Conservation (phyloP, 2,888 invertebrate species). For the Sclerodermus sp. region DNA sequence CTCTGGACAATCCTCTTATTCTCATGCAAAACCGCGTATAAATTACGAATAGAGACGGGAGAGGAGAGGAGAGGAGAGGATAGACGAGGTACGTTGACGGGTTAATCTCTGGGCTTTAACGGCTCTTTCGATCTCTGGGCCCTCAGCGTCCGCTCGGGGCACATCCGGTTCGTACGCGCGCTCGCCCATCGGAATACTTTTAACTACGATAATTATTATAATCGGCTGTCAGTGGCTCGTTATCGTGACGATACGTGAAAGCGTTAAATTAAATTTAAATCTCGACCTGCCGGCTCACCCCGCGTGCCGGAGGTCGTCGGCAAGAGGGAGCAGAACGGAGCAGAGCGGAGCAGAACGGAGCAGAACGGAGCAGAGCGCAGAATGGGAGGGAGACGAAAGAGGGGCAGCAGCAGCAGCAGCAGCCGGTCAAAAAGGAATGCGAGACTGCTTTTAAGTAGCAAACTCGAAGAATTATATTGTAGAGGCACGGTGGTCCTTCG, state of each 20-base stretch:
- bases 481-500: constrained; percentile 33
- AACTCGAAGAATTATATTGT: constrained; percentile 36
- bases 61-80: neutral
- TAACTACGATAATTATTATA: constrained; percentile 34
- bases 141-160: neutral
- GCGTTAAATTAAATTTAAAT: constrained; percentile 34
- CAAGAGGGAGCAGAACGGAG: constrained; percentile 1
- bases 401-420: neutral
- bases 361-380: constrained; percentile 2
- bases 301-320: neutral
- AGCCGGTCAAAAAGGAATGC: constrained; percentile 18
- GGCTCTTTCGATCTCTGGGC: constrained; percentile 19
- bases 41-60: constrained; percentile 21
- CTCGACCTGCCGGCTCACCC: too few relatives aligned
- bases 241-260: constrained; percentile 34
- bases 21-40: constrained; percentile 19
- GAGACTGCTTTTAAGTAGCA: constrained; percentile 31
- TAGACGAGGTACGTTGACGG: constrained; percentile 24
- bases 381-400: constrained; percentile 7
- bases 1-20: too few relatives aligned
- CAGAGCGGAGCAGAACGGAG: neutral
- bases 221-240: constrained; percentile 37
- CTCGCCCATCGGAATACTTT: constrained; percentile 16
- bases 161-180: neutral
- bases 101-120: constrained; percentile 31